A percentile compares a stretch with the other conserved stretches of the same genome.
Evolutionary conservation across 2,888 invertebrate species (phyloP).

Genomic region (Protonemura montana): DNA sequence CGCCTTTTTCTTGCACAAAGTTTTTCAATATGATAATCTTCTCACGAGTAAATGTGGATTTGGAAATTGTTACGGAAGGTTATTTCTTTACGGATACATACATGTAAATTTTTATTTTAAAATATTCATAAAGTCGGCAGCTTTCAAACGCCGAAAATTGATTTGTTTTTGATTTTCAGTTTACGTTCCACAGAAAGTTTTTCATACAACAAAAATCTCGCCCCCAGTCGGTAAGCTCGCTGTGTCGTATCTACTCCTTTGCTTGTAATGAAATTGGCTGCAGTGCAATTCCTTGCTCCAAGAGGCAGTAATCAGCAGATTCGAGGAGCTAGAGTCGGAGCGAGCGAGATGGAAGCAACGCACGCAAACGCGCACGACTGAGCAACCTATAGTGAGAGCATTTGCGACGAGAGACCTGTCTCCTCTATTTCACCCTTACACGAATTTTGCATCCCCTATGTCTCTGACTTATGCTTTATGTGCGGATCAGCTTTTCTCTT

Average conservation of each 20-base stretch:
- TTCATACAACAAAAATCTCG: slow-evolving; percentile 24
- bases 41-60: background rate
- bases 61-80: background rate
- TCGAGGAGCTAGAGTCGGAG: background rate
- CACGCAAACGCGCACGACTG: background rate
- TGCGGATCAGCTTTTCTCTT: slow-evolving; percentile 30
- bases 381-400: background rate
- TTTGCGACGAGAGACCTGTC: background rate
- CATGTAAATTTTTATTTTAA: background rate
- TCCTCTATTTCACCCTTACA: background rate
- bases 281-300: slow-evolving; percentile 14
- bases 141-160: slow-evolving; percentile 14
- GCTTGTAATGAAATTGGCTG: slow-evolving; percentile 31
- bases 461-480: slow-evolving; percentile 38
- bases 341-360: background rate
- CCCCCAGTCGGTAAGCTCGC: background rate
- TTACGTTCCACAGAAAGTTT: slow-evolving; percentile 18
- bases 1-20: background rate
- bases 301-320: slow-evolving; percentile 29
- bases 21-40: background rate
- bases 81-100: slow-evolving; percentile 8
- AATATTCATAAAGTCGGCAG: slow-evolving; percentile 26
- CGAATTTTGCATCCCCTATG: slow-evolving; percentile 23
- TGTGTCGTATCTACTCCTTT: background rate
- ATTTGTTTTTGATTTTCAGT: slow-evolving; percentile 25